Evolutionary conservation across 2,113 vertebrate species (phyloP), one percentile per base, ranked within the genome.

Genomic region (Corythaixoides concolor): DNA sequence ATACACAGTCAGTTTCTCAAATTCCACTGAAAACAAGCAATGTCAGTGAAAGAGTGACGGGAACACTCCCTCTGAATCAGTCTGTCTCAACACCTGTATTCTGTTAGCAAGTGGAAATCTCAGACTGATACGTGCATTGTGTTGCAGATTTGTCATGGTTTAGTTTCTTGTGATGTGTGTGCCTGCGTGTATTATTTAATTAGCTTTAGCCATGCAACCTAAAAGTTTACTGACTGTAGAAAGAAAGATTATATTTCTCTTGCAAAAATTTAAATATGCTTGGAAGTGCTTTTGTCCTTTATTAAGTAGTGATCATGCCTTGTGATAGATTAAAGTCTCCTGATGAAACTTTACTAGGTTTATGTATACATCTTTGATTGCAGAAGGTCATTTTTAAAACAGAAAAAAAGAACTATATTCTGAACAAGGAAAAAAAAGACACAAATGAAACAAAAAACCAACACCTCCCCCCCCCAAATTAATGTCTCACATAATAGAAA

Each of bases 61-160:
- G 66, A 87, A 52, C 6, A 13, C 6, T 87, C 13, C n/a, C 43
- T 5, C 5, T 73, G 13, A 66, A 47, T 56, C 39, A 90, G 26
- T 12, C 15, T 22, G 2, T 59, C 30, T 81, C 26, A 74, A 47
- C 1, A 1, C 4, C 27, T 74, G 20, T 5, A 56, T 90, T 90
- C 45, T 66, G 15, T 58, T 78, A 81, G 18, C 4, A 78, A 52
- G 47, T 82, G 18, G 24, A 90, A 81, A 88, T 5, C 7, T 85
- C 41, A 53, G 30, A 58, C 8, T 53, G 41, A 69, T 58, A 41
- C 0, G 0, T 26, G 24, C 2, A 27, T 27, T 56, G 3, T 56
- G 17, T 53, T 64, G 4, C 4, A 67, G 45, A 58, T 93, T 45
- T 49, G 6, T 56, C 55, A 43, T n/a, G 41, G 19, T 5, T 82